Evolutionary conservation across 2,797 vertebrate species (phyloP), one percentile per base, ranked within the genome.

Genomic region (Epinephelus malabaricus): DNA sequence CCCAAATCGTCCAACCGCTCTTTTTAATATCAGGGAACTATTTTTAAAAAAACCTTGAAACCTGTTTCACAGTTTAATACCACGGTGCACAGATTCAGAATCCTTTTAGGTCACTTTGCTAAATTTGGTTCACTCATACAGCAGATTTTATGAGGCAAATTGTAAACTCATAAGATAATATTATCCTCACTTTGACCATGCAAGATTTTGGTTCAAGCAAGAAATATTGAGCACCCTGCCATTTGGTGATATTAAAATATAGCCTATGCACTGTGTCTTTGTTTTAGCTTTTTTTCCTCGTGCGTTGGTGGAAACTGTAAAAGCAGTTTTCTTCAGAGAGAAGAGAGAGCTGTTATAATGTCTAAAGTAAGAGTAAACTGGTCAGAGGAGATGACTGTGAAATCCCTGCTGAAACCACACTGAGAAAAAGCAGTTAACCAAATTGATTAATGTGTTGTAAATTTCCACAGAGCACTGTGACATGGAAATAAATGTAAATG

Each of bases 381-480:
- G 63, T 79, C 66, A 75, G 64, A 73, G 13, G 21, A 60, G 58
- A 75, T 25, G 58, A 65, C 64, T 74, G 69, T 51, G 15, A 73
- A 76, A 77, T 21, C 43, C 34, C 34, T 34, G 6, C 34, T 34
- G 34, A 34, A 73, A 88, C 86, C 55, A 55, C 65, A 43, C 15
- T 6, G 49, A 50, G 59, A 70, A 79, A 80, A 69, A 81, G 79
- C 9, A 30, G 74, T 82, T 86, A 85, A 88, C 77, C 78, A 83
- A 88, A 83, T 43, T 84, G 79, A 89, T 87, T 85, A 87, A 90
- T 92, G 79, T 86, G 76, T 83, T 89, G 77, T 87, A 67, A 77
- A 86, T 86, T 86, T 82, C 66, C 47, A 60, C 53, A 1, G 47
- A 73, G 59, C 76, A 75, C 68, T 69, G 81, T 84, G 82, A 88